Conservation (phyloP, 2,797 vertebrate genomes). For the Chrosomus eos region DNA sequence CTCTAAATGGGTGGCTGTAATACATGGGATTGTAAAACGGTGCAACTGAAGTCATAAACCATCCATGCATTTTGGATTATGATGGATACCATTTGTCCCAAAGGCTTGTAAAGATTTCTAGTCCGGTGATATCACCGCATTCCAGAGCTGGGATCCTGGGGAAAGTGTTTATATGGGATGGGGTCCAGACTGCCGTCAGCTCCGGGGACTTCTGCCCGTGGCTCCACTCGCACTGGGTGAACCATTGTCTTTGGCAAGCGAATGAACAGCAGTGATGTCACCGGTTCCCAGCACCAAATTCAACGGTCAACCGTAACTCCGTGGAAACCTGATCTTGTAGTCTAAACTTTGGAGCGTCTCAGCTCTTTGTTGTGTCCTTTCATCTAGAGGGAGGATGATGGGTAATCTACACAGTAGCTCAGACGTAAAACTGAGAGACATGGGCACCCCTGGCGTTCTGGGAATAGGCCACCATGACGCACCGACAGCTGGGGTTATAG, state of each 20-base stretch:
- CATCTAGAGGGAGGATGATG: conserved; percentile 31
- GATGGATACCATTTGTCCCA: conserved; percentile 68
- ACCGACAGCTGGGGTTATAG: conserved; percentile 53
- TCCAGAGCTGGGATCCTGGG: conserved; percentile 55
- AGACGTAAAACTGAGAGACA: neutral
- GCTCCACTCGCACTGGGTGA: conserved; percentile 57
- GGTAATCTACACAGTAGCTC: conserved; percentile 33
- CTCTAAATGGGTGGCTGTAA: conserved; percentile 42
- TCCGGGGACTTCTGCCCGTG: conserved; percentile 64
- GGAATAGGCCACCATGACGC: conserved; percentile 22
- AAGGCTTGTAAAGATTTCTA: conserved; percentile 64
- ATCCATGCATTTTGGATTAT: conserved; percentile 59
- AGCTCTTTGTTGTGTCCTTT: conserved; percentile 5
- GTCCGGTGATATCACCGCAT: conserved; percentile 70
- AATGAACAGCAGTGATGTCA: conserved; percentile 66
- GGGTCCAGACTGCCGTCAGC: conserved; percentile 68
- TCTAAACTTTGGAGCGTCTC: conserved; percentile 39
- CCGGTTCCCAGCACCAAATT: conserved; percentile 17
- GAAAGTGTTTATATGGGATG: conserved; percentile 69
- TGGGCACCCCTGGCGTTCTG: conserved; percentile 16
- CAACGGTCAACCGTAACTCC: neutral
- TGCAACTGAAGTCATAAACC: conserved; percentile 58
- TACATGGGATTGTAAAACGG: conserved; percentile 41
- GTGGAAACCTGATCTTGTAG: conserved; percentile 41
- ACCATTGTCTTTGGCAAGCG: conserved; percentile 68